Conservation (phyloP, 2,888 invertebrate species). For the Lingula anatina region DNA sequence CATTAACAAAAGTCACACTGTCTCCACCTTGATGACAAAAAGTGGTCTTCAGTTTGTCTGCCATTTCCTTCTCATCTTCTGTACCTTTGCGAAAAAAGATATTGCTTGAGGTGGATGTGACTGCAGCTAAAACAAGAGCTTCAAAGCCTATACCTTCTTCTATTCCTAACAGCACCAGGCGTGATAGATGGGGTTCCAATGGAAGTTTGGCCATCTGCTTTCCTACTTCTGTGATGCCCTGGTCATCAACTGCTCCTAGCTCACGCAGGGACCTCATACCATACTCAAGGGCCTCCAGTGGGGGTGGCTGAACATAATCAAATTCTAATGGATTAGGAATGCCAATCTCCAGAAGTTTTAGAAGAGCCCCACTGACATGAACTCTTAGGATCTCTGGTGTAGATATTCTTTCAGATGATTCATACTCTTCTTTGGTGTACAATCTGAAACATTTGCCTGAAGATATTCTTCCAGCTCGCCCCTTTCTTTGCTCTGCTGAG, state of each 20-base stretch:
- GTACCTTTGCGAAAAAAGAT: conserved; percentile 36
- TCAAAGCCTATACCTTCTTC: conserved; percentile 26
- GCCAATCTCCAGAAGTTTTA: conserved; percentile 41
- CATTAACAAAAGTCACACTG: conserved; percentile 29
- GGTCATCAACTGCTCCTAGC: conserved; percentile 31
- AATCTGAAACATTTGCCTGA: conserved; percentile 49
- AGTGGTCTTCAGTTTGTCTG: conserved; percentile 26
- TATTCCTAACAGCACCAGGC: conserved; percentile 24
- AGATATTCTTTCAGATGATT: conserved; percentile 27
- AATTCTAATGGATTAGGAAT: conserved; percentile 30
- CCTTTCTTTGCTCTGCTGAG: conserved; percentile 51
- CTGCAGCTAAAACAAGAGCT: conserved; percentile 33
- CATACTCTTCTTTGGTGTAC: conserved; percentile 38
- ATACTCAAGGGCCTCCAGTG: conserved; percentile 22
- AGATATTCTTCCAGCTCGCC: conserved; percentile 49
- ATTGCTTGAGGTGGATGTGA: conserved; percentile 28
- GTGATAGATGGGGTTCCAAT: conserved; percentile 38
- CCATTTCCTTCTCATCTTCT: conserved; percentile 23
- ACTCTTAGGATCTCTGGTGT: conserved; percentile 47
- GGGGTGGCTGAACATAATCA: conserved; percentile 45
- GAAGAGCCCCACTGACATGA: conserved; percentile 35
- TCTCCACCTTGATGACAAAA: conserved; percentile 40
- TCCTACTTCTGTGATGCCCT: conserved; percentile 36
- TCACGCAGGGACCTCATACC: conserved; percentile 28
- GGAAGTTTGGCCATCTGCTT: conserved; percentile 38